A percentile compares a stretch with the other conserved stretches of the same genome.
phyloP scores from a whole-genome alignment of 2,888 invertebrate species.

The Syrista parreyssii region DNA sequence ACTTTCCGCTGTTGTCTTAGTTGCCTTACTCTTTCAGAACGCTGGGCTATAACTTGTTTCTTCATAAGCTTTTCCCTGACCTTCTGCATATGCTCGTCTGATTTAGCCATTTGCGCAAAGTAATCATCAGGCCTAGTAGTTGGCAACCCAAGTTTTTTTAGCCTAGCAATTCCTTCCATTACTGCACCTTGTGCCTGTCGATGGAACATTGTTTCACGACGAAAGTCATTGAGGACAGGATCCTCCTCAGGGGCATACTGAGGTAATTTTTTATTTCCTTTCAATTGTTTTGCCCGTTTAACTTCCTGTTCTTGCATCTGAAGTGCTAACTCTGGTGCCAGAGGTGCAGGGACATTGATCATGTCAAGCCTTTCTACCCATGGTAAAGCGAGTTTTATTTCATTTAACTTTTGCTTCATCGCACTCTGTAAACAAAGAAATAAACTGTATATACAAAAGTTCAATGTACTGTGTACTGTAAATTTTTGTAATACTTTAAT shows the following conservation, averaged over 20 bases:
- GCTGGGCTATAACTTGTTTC: conserved; percentile 86
- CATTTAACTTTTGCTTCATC: conserved; percentile 77
- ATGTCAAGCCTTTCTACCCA: conserved; percentile 91
- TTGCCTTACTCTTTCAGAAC: conserved; percentile 90
- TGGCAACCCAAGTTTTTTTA: conserved; percentile 80
- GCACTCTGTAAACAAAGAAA: conserved; percentile 65
- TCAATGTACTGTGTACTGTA: background rate
- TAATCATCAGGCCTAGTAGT: conserved; percentile 94
- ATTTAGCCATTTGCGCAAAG: conserved; percentile 99
- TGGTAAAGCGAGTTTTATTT: conserved; percentile 78
- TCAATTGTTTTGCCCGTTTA: conserved; percentile 73
- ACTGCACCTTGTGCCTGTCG: conserved; percentile 90
- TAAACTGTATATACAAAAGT: conserved; percentile 6
- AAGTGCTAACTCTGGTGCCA: conserved; percentile 86
- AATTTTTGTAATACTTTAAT: background rate
- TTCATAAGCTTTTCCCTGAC: conserved; percentile 84
- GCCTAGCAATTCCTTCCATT: conserved; percentile 79
- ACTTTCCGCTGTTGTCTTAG: conserved; percentile 92
- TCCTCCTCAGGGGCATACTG: conserved; percentile 76
- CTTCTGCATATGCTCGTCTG: conserved; percentile 98
- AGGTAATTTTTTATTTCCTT: conserved; percentile 78
- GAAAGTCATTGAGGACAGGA: conserved; percentile 90
- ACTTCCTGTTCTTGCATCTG: conserved; percentile 82
- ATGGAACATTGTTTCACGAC: conserved; percentile 88
- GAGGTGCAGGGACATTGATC: conserved; percentile 79